A percentile compares a stretch with the other conserved stretches of the same genome.
These are phyloP conservation scores for Darevskia nairensis DNA, from an alignment of 2,797 vertebrate genomes.

Conservation along the genomic window DNA sequence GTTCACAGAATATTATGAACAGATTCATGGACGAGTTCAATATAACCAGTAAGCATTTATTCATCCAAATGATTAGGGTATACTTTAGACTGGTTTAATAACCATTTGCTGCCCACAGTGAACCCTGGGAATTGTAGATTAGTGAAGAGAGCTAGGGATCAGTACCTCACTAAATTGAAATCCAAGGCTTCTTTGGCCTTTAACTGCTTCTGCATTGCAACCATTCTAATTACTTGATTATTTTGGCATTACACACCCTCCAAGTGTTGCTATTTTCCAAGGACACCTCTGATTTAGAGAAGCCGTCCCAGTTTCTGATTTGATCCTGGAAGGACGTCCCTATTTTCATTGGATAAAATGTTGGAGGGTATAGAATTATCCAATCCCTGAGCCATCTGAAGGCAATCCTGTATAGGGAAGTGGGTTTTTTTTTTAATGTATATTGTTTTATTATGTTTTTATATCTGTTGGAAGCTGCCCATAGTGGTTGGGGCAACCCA, in stretches of 20 bases:
- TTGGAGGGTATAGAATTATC: no score
- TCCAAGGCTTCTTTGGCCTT: background rate
- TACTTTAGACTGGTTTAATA: background rate
- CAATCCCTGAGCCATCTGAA: no score
- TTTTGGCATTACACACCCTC: background rate
- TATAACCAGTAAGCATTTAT: background rate
- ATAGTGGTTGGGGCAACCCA: no score
- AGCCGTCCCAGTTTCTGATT: no score
- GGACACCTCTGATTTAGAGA: no score
- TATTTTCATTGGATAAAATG: no score
- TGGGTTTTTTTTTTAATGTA: no score
- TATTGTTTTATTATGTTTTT: no score
- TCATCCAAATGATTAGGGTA: background rate
- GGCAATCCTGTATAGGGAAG: no score
- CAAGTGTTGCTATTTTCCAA: no score
- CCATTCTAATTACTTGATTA: constrained; percentile 24
- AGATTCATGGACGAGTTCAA: background rate
- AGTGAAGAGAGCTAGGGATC: background rate
- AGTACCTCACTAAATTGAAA: background rate
- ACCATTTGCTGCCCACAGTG: background rate
- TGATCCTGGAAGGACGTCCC: no score
- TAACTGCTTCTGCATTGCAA: background rate
- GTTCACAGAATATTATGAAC: constrained; percentile 20
- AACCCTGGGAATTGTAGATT: background rate
- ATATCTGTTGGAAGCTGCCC: no score